These are phyloP conservation scores for Malthinus flaveolus DNA, from an alignment of 2,888 invertebrate species.

Conservation along the genomic window DNA sequence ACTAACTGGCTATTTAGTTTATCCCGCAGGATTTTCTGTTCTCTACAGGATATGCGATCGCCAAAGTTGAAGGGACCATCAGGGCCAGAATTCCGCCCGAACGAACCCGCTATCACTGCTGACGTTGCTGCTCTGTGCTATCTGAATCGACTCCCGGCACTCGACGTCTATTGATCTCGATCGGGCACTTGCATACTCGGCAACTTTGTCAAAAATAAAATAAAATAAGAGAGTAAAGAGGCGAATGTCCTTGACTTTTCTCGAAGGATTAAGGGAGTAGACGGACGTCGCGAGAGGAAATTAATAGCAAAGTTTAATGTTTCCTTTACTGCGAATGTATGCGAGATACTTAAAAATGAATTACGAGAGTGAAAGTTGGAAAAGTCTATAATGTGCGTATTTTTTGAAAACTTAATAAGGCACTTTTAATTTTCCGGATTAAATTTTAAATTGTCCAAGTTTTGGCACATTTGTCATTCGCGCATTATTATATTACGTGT, in stretches of 20 bases:
- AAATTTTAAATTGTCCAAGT: conserved; percentile 30
- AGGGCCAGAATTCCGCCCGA: conserved; percentile 23
- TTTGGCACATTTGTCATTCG: conserved; percentile 27
- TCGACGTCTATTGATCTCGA: conserved; percentile 31
- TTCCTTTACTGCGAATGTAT: too few relatives aligned
- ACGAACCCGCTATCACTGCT: conserved; percentile 28
- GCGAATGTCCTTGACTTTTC: conserved; percentile 18
- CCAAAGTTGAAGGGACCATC: conserved; percentile 21
- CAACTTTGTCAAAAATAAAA: conserved; percentile 19
- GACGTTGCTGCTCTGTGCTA: conserved; percentile 26
- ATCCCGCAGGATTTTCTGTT: conserved; percentile 26
- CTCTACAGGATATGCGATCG: conserved; percentile 24
- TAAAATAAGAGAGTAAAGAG: neutral
- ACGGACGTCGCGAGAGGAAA: too few relatives aligned
- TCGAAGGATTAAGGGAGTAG: too few relatives aligned
- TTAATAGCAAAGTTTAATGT: too few relatives aligned
- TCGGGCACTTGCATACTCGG: conserved; percentile 26
- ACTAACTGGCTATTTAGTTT: conserved; percentile 29
- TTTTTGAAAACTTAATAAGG: conserved; percentile 25
- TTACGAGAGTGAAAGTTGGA: neutral
- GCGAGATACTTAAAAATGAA: too few relatives aligned
- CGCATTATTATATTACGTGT: conserved; percentile 28
- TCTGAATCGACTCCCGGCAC: conserved; percentile 29
- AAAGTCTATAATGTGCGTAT: conserved; percentile 4
- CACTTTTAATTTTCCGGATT: conserved; percentile 28